These are phyloP conservation scores for Rhopalosiphum maidis DNA, from an alignment of 1,140 invertebrate species.

Conservation along the genomic window DNA sequence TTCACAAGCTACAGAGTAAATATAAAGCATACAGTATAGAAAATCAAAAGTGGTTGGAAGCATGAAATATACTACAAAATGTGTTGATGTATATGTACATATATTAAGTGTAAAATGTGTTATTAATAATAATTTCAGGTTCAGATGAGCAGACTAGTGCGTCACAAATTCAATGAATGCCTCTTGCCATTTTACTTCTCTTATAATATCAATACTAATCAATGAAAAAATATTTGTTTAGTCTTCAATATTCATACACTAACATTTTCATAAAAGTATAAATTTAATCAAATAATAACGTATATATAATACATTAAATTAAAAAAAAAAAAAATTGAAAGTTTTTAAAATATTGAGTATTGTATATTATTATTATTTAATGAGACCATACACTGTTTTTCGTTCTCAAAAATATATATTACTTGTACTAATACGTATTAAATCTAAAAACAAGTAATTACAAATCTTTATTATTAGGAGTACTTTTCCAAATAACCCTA, in stretches of 20 bases:
- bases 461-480: neutral
- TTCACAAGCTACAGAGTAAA: neutral
- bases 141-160: neutral
- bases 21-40: neutral
- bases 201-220: neutral
- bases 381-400: neutral
- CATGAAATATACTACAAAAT: neutral
- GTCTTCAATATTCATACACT: neutral
- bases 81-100: neutral
- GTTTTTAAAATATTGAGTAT: neutral
- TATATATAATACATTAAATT: neutral
- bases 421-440: neutral
- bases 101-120: neutral
- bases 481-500: neutral
- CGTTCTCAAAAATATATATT: neutral
- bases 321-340: neutral
- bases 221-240: neutral
- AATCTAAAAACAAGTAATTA: conserved; percentile 9
- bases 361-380: neutral
- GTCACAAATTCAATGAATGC: neutral
- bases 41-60: neutral
- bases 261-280: neutral
- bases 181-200: neutral
- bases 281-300: neutral
- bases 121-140: neutral